A percentile compares a stretch with the other conserved stretches of the same genome.
Evolutionary conservation across 2,888 invertebrate species (phyloP).

Genomic region (Apodemia duryi): DNA sequence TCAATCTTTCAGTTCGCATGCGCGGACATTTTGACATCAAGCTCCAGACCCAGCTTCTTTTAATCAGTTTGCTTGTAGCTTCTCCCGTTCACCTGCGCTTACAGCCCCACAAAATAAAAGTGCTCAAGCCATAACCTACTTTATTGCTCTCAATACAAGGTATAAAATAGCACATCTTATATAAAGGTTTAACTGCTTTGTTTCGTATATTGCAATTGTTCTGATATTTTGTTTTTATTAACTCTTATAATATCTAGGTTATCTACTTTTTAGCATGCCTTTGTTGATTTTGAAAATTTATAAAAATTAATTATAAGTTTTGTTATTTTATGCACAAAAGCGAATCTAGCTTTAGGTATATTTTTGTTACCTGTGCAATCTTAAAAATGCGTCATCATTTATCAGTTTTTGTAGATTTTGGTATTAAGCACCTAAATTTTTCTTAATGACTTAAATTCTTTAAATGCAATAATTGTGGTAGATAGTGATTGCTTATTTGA

Average conservation of each 20-base stretch:
- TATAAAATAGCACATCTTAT: slow-evolving; percentile 18
- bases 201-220: slow-evolving; percentile 1
- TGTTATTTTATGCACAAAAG: not conserved
- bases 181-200: not conserved
- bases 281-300: not conserved
- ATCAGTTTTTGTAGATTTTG: slow-evolving; percentile 1
- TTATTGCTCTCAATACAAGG: slow-evolving; percentile 24
- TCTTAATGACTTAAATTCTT: not conserved
- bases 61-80: slow-evolving; percentile 34
- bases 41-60: slow-evolving; percentile 35
- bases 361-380: not conserved
- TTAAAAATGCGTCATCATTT: not conserved
- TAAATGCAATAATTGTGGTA: not conserved
- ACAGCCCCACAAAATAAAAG: slow-evolving; percentile 17
- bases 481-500: not conserved
- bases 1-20: slow-evolving; percentile 40
- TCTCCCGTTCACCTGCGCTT: slow-evolving; percentile 26
- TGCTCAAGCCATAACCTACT: slow-evolving; percentile 24
- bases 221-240: slow-evolving; percentile 1
- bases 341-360: not conserved
- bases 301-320: not conserved
- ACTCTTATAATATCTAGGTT: not conserved
- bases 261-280: not conserved
- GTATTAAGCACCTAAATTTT: no score
- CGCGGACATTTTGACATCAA: slow-evolving; percentile 45